These are phyloP conservation scores for Hemiscyllium ocellatum DNA, from an alignment of 2,113 vertebrate species.

Conservation along the genomic window DNA sequence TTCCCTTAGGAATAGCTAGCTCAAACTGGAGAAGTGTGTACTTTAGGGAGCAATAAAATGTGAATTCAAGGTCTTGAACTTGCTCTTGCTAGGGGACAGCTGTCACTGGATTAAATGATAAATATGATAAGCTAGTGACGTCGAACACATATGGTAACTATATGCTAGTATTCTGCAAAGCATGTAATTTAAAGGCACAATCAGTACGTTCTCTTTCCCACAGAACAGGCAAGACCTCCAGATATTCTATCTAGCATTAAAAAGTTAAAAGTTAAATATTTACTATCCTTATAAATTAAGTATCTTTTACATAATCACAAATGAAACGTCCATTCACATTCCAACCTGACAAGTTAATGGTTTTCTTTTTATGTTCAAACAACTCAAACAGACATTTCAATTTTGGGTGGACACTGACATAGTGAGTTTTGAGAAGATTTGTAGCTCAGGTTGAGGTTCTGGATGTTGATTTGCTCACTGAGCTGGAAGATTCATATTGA, in stretches of 20 bases:
- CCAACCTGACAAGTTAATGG: neutral
- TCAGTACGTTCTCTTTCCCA: neutral
- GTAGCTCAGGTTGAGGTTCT: too few species aligned
- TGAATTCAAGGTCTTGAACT: neutral
- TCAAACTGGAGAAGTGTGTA: neutral
- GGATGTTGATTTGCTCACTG: too few species aligned
- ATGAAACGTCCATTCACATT: neutral
- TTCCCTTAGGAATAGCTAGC: too few species aligned
- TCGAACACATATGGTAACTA: neutral
- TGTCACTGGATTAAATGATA: neutral
- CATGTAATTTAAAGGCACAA: neutral
- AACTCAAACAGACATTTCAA: neutral
- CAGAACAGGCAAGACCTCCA: neutral
- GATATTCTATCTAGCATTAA: neutral
- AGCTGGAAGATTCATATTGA: too few species aligned
- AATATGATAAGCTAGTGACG: neutral
- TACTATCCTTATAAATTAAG: neutral
- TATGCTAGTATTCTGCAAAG: neutral
- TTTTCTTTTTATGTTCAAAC: neutral
- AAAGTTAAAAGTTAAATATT: neutral
- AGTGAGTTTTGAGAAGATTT: too few species aligned
- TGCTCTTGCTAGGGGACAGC: neutral
- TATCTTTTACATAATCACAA: neutral
- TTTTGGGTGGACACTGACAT: neutral
- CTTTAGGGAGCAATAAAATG: neutral